Evolutionary conservation across 1,140 invertebrate genomes (phyloP).

Genomic region (Bombyx mori): ASM3026992v2 NC_085116.1:6712501-6713000

Average conservation of each 20-base stretch:
- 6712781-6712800: slow-evolving; percentile 12
- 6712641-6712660: too few relatives aligned
- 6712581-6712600: too few relatives aligned
- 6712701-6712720: too few relatives aligned
- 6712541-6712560: too few relatives aligned
- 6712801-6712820: slow-evolving; percentile 5
- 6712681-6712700: too few relatives aligned
- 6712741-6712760: slow-evolving; percentile 1
- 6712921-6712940: slow-evolving; percentile 9
- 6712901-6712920: slow-evolving; percentile 10
- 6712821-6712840: slow-evolving; percentile 9
- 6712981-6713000: too few relatives aligned
- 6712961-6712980: neutral
- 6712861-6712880: slow-evolving; percentile 15
- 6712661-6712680: too few relatives aligned
- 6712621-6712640: too few relatives aligned
- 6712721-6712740: neutral
- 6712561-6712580: too few relatives aligned
- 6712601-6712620: too few relatives aligned
- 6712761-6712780: slow-evolving; percentile 7
- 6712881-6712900: slow-evolving; percentile 6
- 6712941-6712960: neutral
- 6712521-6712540: too few relatives aligned
- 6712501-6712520: too few relatives aligned
- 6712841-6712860: slow-evolving; percentile 9